These are phyloP conservation scores for Agrilus cyanescens DNA, from an alignment of 2,888 invertebrate genomes.

Conservation along the genomic window DNA sequence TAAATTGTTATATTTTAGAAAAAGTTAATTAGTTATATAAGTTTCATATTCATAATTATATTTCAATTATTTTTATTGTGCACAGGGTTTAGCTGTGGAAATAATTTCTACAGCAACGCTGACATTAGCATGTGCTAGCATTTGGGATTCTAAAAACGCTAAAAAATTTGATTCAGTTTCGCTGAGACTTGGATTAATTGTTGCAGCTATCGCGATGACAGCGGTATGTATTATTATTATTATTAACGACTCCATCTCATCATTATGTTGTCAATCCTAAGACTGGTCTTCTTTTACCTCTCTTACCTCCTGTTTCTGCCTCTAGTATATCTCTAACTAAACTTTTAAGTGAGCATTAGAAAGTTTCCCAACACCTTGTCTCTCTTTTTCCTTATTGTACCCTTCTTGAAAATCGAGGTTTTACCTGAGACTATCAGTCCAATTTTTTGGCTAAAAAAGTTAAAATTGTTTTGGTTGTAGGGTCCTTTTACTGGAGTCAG, in stretches of 20 bases:
- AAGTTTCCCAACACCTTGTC: not conserved
- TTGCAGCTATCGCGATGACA: constrained; percentile 51
- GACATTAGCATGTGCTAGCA: constrained; percentile 52
- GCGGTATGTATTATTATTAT: constrained; percentile 41
- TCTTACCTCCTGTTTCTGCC: no score
- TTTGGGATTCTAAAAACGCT: constrained; percentile 60
- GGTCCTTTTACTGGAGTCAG: constrained; percentile 58
- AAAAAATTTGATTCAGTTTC: constrained; percentile 51
- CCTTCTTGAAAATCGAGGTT: not conserved
- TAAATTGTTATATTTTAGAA: not conserved
- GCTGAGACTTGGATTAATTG: constrained; percentile 56
- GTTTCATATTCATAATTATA: not conserved
- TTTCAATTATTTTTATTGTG: constrained; percentile 13
- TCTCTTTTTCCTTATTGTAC: not conserved
- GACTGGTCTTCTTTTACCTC: no score
- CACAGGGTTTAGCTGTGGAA: constrained; percentile 54
- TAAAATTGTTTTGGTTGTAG: constrained; percentile 33
- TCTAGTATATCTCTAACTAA: no score
- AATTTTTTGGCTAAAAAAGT: not conserved
- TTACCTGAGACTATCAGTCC: not conserved
- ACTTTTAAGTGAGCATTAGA: not conserved
- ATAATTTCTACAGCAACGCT: constrained; percentile 51
- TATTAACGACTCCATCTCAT: no score
- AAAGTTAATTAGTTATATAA: not conserved
- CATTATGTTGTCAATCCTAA: no score